Evolutionary conservation across 2,888 invertebrate genomes (phyloP).

Genomic region (Trissolcus japonicus): DNA sequence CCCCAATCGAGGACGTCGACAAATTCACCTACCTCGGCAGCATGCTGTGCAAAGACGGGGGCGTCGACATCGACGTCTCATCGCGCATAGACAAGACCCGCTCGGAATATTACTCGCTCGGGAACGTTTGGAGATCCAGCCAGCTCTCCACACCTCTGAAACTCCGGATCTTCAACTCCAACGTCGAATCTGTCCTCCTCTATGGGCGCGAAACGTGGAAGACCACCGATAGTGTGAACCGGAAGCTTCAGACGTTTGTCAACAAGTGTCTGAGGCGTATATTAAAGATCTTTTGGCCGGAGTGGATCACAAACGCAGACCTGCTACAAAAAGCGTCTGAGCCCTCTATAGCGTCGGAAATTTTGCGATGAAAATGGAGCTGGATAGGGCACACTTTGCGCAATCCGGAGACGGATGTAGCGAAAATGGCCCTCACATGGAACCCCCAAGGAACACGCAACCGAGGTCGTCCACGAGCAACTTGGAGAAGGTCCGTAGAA

Average conservation of each 20-base stretch:
- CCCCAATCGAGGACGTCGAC: conserved; percentile 8
- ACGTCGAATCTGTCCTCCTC: conserved; percentile 24
- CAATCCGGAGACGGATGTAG: conserved; percentile 7
- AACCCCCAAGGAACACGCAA: conserved; percentile 4
- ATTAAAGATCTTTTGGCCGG: conserved; percentile 20
- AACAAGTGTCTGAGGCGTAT: conserved; percentile 18
- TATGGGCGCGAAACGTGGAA: conserved; percentile 26
- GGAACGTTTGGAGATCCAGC: conserved; percentile 6
- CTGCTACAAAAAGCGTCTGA: conserved; percentile 4
- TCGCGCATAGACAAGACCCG: conserved; percentile 7
- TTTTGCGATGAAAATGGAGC: conserved; percentile 13
- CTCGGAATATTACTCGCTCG: conserved; percentile 4
- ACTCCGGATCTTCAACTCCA: not conserved
- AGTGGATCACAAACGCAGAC: conserved; percentile 13
- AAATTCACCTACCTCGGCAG: conserved; percentile 9
- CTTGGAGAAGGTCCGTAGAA: conserved; percentile 6
- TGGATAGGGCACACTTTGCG: conserved; percentile 19
- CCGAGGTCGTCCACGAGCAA: conserved; percentile 13
- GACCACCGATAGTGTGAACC: not conserved
- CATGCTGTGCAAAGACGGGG: conserved; percentile 10
- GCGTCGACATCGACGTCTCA: not conserved
- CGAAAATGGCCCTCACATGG: conserved; percentile 16
- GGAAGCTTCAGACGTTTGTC: conserved; percentile 9
- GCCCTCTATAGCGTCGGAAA: not conserved
- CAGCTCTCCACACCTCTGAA: not conserved